phyloP scores from a whole-genome alignment of 2,797 vertebrate genomes.

The Potorous gilbertii region DNA sequence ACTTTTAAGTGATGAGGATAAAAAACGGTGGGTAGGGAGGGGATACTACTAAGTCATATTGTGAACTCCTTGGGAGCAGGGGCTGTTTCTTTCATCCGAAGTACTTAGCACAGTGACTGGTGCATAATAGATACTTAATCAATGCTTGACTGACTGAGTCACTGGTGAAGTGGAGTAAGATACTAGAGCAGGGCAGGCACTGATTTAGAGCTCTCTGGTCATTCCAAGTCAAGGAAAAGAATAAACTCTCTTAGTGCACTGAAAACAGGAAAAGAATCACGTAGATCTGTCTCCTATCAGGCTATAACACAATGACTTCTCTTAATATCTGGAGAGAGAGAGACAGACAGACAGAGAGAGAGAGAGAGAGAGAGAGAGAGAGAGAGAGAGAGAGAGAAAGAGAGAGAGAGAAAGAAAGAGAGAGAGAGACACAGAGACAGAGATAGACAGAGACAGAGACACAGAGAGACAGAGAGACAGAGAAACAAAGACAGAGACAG shows the following conservation, averaged over 20 bases:
- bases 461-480: no score
- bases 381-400: rapidly evolving
- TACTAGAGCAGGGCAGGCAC: background rate
- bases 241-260: background rate
- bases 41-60: no score
- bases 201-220: background rate
- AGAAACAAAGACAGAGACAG: no score
- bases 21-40: background rate
- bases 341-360: rapidly evolving
- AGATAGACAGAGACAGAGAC: background rate
- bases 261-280: conserved; percentile 13
- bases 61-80: background rate
- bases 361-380: rapidly evolving
- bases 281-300: conserved; percentile 9
- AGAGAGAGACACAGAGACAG: no score
- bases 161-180: background rate
- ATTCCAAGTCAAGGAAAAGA: conserved; percentile 9
- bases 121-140: background rate
- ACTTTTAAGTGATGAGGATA: background rate
- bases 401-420: background rate
- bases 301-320: background rate
- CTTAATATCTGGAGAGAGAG: background rate
- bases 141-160: conserved; percentile 3
- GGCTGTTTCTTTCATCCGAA: background rate
- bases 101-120: background rate